Evolutionary conservation across 2,113 vertebrate species (phyloP).

Genomic region (Melanerpes formicivorus): DNA sequence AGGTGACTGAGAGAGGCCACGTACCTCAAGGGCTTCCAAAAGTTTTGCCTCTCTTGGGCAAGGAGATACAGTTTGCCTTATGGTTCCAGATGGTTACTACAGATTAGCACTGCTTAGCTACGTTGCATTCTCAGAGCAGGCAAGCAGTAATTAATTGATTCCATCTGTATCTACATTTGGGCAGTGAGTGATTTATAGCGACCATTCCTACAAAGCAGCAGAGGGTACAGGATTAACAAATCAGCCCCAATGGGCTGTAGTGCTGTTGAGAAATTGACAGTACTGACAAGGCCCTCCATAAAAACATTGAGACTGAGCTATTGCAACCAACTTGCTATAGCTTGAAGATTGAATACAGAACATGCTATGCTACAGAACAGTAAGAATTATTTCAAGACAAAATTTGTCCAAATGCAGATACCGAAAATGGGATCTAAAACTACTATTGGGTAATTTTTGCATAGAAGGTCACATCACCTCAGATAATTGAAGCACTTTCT

Average conservation of each 20-base stretch:
- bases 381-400: neutral
- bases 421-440: neutral
- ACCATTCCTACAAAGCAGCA: neutral
- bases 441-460: neutral
- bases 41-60: neutral
- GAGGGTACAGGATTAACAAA: neutral
- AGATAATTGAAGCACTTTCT: neutral
- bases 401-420: neutral
- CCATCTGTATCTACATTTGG: slow-evolving; percentile 1
- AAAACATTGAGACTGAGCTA: neutral
- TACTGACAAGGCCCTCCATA: neutral
- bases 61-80: neutral
- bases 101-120: neutral
- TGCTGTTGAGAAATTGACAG: neutral
- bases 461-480: neutral
- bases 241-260: neutral
- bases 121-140: neutral
- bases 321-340: neutral
- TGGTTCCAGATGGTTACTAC: slow-evolving; percentile 10
- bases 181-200: neutral
- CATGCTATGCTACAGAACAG: neutral
- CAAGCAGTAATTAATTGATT: slow-evolving; percentile 22
- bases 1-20: neutral
- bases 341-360: neutral
- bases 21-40: neutral